These are phyloP conservation scores for Stichodactyla mertensii DNA, from an alignment of 64 coral and sea anemone genomes.

Conservation along the genomic window DNA sequence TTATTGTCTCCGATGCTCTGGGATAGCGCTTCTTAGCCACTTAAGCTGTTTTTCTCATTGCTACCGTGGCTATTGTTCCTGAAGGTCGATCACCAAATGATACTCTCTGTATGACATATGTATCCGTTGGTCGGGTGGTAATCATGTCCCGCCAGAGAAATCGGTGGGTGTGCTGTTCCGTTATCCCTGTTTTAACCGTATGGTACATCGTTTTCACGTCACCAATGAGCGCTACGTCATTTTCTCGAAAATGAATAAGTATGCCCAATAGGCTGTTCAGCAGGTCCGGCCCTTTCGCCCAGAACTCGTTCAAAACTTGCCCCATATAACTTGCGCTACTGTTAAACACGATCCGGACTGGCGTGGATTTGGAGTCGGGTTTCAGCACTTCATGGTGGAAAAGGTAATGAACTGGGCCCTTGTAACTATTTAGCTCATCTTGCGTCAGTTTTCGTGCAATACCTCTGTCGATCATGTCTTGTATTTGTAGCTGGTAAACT, in stretches of 20 bases:
- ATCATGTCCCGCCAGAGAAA: slow-evolving; percentile 34
- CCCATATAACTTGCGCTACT: slow-evolving; percentile 43
- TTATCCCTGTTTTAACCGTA: slow-evolving; percentile 19
- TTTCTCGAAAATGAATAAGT: slow-evolving; percentile 47
- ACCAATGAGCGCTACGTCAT: slow-evolving; percentile 24
- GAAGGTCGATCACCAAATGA: slow-evolving; percentile 41
- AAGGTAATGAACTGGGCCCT: slow-evolving; percentile 46
- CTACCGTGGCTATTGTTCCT: slow-evolving; percentile 39
- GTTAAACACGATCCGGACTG: slow-evolving; percentile 43
- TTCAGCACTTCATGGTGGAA: slow-evolving; percentile 41
- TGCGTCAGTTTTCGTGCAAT: slow-evolving; percentile 39
- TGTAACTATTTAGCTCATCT: slow-evolving; percentile 49
- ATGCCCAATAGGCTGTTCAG: slow-evolving; percentile 31
- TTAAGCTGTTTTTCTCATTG: slow-evolving; percentile 29
- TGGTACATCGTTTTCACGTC: slow-evolving; percentile 32
- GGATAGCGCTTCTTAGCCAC: slow-evolving; percentile 15
- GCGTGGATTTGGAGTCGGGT: slow-evolving; percentile 51
- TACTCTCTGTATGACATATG: slow-evolving; percentile 41
- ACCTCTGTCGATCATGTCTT: slow-evolving; percentile 49
- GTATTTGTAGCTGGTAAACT: slow-evolving; percentile 35
- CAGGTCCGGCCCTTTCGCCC: slow-evolving; percentile 22
- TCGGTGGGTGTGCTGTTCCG: neutral
- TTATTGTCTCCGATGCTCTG: neutral
- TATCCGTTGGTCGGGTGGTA: slow-evolving; percentile 15
- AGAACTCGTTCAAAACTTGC: slow-evolving; percentile 34